Percentiles rank a stretch among this genome's conserved stretches.
Evolutionary conservation across 2,113 vertebrate species (phyloP).

Genomic region (Poecile atricapillus): DNA sequence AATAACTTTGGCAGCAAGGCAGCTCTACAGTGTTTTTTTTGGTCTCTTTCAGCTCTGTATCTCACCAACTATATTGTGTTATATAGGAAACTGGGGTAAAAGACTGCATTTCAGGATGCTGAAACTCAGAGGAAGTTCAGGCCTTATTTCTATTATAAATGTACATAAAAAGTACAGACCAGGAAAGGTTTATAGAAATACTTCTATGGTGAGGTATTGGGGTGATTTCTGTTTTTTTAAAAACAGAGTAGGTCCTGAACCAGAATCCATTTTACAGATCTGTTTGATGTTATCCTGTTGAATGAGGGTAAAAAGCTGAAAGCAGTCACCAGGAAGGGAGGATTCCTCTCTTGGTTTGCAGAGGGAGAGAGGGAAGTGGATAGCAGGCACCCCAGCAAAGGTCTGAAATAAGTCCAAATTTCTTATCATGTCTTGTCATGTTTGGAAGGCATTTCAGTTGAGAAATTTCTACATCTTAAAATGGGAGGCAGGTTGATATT

Average conservation of each 20-base stretch:
- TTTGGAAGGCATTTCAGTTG: not conserved
- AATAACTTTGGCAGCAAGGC: not conserved
- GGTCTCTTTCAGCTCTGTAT: not conserved
- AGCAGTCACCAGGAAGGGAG: not conserved
- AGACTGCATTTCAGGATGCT: not conserved
- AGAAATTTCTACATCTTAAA: not conserved
- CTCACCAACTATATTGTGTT: constrained; percentile 11
- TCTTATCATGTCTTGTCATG: not conserved
- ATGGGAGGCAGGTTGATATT: not conserved
- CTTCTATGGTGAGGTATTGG: not conserved
- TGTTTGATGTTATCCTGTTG: not conserved
- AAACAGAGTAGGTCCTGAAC: not conserved
- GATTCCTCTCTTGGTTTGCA: not conserved
- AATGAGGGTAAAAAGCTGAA: not conserved
- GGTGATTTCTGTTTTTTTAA: not conserved
- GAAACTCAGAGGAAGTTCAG: not conserved
- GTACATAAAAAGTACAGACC: not conserved
- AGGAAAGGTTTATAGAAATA: not conserved
- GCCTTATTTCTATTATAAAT: not conserved
- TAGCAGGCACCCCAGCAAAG: not conserved
- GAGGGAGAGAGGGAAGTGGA: not conserved
- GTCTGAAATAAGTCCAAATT: not conserved
- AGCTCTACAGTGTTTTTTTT: constrained; percentile 5
- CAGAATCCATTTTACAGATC: not conserved
- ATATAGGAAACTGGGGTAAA: not conserved